Evolutionary conservation across 2,113 vertebrate species (phyloP).

Genomic region (Coturnix japonica): DNA sequence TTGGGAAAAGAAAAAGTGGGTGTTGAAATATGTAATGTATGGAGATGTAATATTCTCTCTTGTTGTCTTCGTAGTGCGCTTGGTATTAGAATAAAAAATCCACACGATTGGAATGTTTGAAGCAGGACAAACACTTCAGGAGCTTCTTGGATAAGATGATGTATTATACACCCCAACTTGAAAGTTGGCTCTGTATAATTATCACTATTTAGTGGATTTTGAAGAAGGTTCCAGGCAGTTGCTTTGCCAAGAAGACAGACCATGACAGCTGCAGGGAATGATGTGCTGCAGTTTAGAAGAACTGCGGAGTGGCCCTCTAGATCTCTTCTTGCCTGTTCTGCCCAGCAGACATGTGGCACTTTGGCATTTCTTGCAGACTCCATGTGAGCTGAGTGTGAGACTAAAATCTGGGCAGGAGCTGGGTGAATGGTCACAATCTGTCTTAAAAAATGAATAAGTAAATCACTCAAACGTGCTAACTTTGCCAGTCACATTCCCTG

Average conservation of each 20-base stretch:
- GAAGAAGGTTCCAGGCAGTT: not conserved
- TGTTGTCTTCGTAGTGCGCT: not conserved
- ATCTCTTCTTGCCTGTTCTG: fast-evolving
- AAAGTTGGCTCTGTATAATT: not conserved
- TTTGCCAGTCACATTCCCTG: not conserved
- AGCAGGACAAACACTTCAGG: not conserved
- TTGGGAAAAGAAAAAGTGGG: not conserved
- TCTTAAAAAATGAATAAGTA: not conserved
- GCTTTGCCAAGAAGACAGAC: not conserved
- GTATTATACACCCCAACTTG: not conserved
- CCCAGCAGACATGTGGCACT: fast-evolving
- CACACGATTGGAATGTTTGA: not conserved
- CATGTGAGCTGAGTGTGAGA: not conserved
- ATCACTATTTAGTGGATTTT: not conserved
- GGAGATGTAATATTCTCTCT: not conserved
- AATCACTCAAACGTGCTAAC: fast-evolving
- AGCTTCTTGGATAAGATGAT: not conserved
- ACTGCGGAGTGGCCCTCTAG: not conserved
- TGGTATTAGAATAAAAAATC: not conserved
- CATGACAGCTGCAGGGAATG: not conserved
- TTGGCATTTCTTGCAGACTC: not conserved
- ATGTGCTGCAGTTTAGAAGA: not conserved
- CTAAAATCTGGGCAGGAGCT: not conserved
- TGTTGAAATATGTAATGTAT: not conserved
- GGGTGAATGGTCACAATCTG: not conserved